Conservation (phyloP, 2,797 vertebrate genomes). For the Cryptoprocta ferox region DNA sequence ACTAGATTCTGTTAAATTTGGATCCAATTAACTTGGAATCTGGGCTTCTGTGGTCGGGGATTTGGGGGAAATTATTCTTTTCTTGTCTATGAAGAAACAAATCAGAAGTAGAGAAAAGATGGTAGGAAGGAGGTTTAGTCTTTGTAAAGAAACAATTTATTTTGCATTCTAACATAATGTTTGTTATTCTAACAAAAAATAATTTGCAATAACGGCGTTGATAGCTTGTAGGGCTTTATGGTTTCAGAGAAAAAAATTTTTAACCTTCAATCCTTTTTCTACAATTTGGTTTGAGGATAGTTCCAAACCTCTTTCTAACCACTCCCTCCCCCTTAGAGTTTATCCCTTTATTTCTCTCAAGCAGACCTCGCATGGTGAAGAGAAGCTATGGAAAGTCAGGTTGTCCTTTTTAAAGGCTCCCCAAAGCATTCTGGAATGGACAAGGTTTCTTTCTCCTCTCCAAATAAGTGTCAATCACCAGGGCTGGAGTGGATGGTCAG, state of each 20-base stretch:
- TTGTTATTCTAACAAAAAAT: background rate
- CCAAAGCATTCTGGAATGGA: background rate
- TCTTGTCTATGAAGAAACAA: conserved; percentile 30
- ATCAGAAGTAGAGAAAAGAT: background rate
- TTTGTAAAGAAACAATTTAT: background rate
- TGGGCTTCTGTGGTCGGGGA: background rate
- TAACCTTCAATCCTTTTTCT: background rate
- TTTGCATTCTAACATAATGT: background rate
- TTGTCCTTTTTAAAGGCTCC: background rate
- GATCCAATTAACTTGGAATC: conserved; percentile 8
- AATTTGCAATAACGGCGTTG: background rate
- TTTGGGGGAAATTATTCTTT: background rate
- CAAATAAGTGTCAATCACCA: background rate
- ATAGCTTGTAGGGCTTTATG: background rate
- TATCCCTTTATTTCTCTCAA: conserved; percentile 31
- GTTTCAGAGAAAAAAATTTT: conserved; percentile 27
- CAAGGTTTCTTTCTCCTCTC: conserved; percentile 49
- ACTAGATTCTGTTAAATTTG: background rate
- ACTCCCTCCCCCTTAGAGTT: background rate
- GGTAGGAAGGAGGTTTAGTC: background rate
- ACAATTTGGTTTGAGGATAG: background rate
- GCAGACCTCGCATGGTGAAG: background rate
- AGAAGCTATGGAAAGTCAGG: background rate
- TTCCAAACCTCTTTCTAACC: conserved; percentile 5
- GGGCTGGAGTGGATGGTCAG: background rate